Evolutionary conservation across 2,797 vertebrate species (phyloP).

Genomic region (Myiothlypis chrysogaster): DNA sequence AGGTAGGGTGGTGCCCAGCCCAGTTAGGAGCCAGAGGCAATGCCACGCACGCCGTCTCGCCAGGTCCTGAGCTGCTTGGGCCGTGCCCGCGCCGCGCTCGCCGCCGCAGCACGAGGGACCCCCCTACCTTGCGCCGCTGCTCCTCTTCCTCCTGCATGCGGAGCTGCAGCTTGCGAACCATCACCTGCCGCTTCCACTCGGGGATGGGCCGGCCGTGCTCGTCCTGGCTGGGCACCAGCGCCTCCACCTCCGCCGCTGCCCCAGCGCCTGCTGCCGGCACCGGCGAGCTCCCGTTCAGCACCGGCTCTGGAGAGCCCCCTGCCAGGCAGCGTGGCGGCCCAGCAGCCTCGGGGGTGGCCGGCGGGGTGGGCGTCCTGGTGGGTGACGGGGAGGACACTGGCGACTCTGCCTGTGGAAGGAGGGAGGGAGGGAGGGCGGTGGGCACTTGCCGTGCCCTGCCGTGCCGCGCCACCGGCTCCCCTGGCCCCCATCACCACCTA

Average conservation of each 20-base stretch:
- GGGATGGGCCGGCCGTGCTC: constrained; percentile 87
- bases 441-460: fast-evolving
- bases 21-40: not conserved
- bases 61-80: not conserved
- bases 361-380: constrained; percentile 66
- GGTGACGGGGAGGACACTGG: constrained; percentile 53
- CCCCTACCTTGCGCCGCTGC: constrained; percentile 87
- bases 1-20: not conserved
- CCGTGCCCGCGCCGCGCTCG: not conserved
- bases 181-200: constrained; percentile 97
- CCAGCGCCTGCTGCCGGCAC: constrained; percentile 69
- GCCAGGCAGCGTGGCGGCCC: constrained; percentile 46
- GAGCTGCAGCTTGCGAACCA: constrained; percentile 94
- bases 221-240: constrained; percentile 88
- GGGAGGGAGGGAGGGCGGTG: not conserved
- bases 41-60: not conserved
- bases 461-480: not conserved
- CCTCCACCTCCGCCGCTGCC: constrained; percentile 82
- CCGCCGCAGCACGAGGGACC: not conserved
- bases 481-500: constrained; percentile 13
- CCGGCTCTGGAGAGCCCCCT: constrained; percentile 75
- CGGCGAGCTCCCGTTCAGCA: constrained; percentile 83
- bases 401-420: constrained; percentile 61
- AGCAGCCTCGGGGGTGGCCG: constrained; percentile 38
- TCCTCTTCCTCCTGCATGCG: constrained; percentile 97